Base-by-base conservation (phyloP, 2,888 invertebrate genomes). In the Caenorhabditis sp. region DNA sequence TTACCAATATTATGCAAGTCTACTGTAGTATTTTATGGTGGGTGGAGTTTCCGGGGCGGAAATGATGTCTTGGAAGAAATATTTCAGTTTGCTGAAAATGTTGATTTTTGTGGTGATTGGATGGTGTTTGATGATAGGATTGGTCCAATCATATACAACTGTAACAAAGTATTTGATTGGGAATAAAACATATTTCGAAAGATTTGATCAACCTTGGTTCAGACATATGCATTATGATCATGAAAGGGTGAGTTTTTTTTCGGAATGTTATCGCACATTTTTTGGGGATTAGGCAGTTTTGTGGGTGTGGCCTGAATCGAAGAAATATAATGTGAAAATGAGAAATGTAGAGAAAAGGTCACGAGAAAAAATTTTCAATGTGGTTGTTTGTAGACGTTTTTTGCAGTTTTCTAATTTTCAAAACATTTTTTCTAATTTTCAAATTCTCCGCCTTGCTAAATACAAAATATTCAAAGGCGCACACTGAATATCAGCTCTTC, bases 201-300 rank as follows among this genome's bases (percentile, higher is more conserved):
- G 69, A 26, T 75, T 73, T 49, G 78, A 79, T 57, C 81, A 82
- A 66, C 81, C 81, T 1, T 82, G 80, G 80, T 82, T 82, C 60
- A 54, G 79, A 26, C 71, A 70, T 23, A 77, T 70, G 60, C 81
- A 81, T 57, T 69, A 75, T 27, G 75, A 76, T 23, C 78, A 77
- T 27, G 70, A 76, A 51, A 66, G 71, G 43, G 77, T 73, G 6
- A n/a, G 55, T 51, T 21, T 12, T 51, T 51, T 3, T 21, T 4
- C 3, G 4, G 6, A 8, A 50, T 50, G 4, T 50, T 50, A n/a
- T 50, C n/a, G 14, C 4, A 50, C n/a, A n/a, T n/a, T n/a, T n/a
- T n/a, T n/a, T n/a, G n/a, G n/a, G n/a, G n/a, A n/a, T n/a, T n/a
- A n/a, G n/a, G n/a, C n/a, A n/a, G n/a, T n/a, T n/a, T n/a, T n/a